phyloP scores from a whole-genome alignment of 2,113 vertebrate genomes.

The Hirundichthys speculiger region DNA sequence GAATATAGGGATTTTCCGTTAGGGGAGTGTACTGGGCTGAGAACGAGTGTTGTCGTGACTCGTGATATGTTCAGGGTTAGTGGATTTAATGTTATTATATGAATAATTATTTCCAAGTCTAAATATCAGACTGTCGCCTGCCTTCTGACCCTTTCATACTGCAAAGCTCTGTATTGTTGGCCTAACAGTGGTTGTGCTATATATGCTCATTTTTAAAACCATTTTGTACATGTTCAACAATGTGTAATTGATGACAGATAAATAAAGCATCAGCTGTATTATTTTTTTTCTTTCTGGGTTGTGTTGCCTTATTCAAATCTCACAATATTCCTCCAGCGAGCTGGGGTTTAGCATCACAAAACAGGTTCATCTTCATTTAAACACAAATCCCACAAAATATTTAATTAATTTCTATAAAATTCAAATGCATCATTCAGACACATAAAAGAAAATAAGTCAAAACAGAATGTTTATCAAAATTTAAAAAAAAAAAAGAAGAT shows the following conservation, averaged over 20 bases:
- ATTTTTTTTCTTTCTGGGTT: constrained; percentile 82
- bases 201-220: constrained; percentile 83
- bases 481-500: no score
- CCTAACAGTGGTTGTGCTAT: constrained; percentile 80
- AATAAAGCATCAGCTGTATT: constrained; percentile 86
- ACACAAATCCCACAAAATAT: not conserved
- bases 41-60: constrained; percentile 68
- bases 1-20: constrained; percentile 29
- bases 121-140: constrained; percentile 77
- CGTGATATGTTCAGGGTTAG: constrained; percentile 75
- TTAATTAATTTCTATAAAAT: no score
- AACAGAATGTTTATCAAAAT: constrained; percentile 53
- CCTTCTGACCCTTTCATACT: constrained; percentile 80
- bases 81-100: constrained; percentile 74
- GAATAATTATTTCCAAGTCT: constrained; percentile 67
- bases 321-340: not conserved
- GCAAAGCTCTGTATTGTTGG: constrained; percentile 79
- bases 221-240: constrained; percentile 85
- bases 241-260: constrained; percentile 80
- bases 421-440: no score
- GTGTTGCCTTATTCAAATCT: constrained; percentile 76
- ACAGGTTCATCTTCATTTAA: not conserved
- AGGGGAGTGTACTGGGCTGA: constrained; percentile 32
- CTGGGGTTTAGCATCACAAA: not conserved
- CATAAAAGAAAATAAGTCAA: constrained; percentile 1